Percentiles rank a stretch among this genome's conserved stretches.
These are phyloP conservation scores for Beaufortia kweichowensis DNA, from an alignment of 2,113 vertebrate genomes.

Conservation along the genomic window DNA sequence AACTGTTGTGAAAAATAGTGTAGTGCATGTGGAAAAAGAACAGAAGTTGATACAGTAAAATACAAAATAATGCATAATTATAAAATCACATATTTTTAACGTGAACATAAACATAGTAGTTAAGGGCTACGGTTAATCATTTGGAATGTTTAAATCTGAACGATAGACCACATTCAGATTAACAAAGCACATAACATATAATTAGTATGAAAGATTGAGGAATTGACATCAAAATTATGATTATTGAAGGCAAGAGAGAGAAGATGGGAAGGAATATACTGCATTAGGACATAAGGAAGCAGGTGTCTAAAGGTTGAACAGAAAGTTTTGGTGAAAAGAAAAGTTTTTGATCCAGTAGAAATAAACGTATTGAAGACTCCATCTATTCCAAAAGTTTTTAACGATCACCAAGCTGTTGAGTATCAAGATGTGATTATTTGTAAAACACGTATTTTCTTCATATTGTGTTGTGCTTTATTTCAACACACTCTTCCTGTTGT, in stretches of 20 bases:
- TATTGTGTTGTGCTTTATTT: slow-evolving; percentile 36
- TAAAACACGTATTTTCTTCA: neutral
- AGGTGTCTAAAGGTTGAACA: slow-evolving; percentile 18
- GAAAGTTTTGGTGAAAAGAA: neutral
- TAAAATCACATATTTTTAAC: slow-evolving; percentile 13
- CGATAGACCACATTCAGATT: neutral
- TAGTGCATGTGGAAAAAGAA: neutral
- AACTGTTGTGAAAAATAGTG: neutral
- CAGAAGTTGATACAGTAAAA: neutral
- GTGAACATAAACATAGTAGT: slow-evolving; percentile 9
- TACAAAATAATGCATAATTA: neutral
- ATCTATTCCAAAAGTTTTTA: neutral
- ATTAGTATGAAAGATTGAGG: neutral
- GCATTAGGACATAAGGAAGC: slow-evolving; percentile 35
- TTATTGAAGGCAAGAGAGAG: slow-evolving; percentile 9
- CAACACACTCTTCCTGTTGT: neutral
- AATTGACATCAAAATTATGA: slow-evolving; percentile 28
- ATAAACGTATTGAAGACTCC: neutral
- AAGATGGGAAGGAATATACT: slow-evolving; percentile 25
- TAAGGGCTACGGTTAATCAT: slow-evolving; percentile 18
- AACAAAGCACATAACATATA: neutral
- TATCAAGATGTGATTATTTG: neutral
- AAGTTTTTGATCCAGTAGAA: slow-evolving; percentile 6
- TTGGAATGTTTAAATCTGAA: slow-evolving; percentile 37
- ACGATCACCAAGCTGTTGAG: neutral